Evolutionary conservation across 2,888 invertebrate species (phyloP), one percentile per base, ranked within the genome.

Genomic region (Amphipoea lucens): DNA sequence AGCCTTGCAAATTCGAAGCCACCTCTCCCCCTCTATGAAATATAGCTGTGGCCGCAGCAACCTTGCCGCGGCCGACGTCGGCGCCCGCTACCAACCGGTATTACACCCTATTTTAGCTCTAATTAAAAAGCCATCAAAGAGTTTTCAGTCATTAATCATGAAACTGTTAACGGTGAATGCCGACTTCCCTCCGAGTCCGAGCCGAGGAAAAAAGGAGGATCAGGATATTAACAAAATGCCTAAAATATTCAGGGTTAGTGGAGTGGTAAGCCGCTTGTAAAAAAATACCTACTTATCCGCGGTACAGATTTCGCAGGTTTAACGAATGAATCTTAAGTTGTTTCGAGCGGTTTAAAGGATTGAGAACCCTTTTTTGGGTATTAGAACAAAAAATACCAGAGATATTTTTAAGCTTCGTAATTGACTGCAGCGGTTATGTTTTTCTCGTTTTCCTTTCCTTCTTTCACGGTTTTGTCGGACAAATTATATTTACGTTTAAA

Each of bases 71-170:
- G 89, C 91, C 91, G 89, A 89, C 88, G 87, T 82, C 85, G 84
- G 86, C 83, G 83, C 84, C 80, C 83, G 90, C 90, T 90, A 92
- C 92, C 93, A 92, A 92, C 93, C 92, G 91, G 95, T 93, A 95
- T 95, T 95, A 96, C 96, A 96, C 95, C 97, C 96, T 95, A 94
- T 96, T 96, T 96, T 95, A 96, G 96, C 96, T 96, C 96, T 97
- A 97, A 97, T 97, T 97, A 97, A 97, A 97, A 97, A 97, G 96
- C 97, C 96, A 97, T 97, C 96, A 97, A 97, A 97, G 97, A 97
- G 96, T 97, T 97, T 96, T 96, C 95, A 96, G 96, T 95, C 97
- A 97, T 97, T 97, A 97, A 97, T 97, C 97, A 97, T 96, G 96
- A 96, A 96, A 96, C 96, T 96, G 97, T 96, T 96, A 97, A 95